Base-by-base conservation (phyloP, 2,113 vertebrate genomes). In the Thomomys bottae region DNA sequence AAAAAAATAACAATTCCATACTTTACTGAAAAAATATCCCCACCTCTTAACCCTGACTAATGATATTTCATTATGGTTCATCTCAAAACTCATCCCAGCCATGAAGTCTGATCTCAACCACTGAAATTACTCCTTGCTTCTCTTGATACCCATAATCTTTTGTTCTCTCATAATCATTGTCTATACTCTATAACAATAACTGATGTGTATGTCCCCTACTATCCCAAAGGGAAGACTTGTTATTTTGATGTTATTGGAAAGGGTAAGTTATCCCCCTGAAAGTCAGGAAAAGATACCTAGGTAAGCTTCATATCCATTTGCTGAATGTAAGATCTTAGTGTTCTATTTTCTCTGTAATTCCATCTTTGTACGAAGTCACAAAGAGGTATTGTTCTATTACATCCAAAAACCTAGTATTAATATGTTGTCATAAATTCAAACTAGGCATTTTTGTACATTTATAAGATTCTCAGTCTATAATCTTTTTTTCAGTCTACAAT, bases 361-460 rank as follows among this genome's bases (percentile, higher is more conserved):
- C 40, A 34, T 66, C 38, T 91, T 94, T 77, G 86, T 93, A 54
- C n/a, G 92, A 88, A 91, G 7, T 64, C n/a, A 89, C 40, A 84
- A 79, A 87, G 11, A 84, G 17, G 49, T 73, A 89, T 40, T 78
- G 67, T 84, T 89, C 42, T 81, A 59, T 45, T 54, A 38, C 45
- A 54, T 26, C 36, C 64, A 82, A 94, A 45, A 89, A 84, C 23
- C 20, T 21, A 78, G 70, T 85, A 93, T 92, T 89, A 91, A 89
- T 72, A 72, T 70, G 61, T 6, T 87, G 42, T 77, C 87, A 91
- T 89, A 87, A 94, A 92, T 91, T 77, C n/a, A 38, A 94, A 63
- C 68, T 81, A 94, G 30, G 54, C 87, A 94, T 96, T 94, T 92
- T 94, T 87, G 91, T 71, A 32, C 18, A 21, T 91, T 94, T 94